These are phyloP conservation scores for Cryptotis parvus DNA, from an alignment of 2,113 vertebrate genomes.

Conservation along the genomic window DNA sequence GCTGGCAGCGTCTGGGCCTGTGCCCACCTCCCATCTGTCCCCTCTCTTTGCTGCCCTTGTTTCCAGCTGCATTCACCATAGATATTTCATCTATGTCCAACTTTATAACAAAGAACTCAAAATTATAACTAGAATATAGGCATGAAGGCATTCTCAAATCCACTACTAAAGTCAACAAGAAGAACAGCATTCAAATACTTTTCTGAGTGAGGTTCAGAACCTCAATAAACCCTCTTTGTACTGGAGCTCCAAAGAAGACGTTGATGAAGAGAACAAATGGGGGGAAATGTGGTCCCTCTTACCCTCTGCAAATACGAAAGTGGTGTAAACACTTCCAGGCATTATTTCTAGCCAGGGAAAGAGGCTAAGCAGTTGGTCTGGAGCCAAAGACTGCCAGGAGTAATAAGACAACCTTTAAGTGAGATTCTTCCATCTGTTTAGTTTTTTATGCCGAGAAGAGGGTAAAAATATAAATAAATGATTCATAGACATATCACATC, in stretches of 20 bases:
- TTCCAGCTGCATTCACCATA: slow-evolving; percentile 62
- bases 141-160: slow-evolving; percentile 78
- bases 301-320: slow-evolving; percentile 68
- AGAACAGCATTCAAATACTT: slow-evolving; percentile 73
- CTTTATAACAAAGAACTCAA: slow-evolving; percentile 79
- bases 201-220: slow-evolving; percentile 79
- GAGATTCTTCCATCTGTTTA: slow-evolving; percentile 74
- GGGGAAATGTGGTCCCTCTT: slow-evolving; percentile 62
- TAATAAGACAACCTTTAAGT: slow-evolving; percentile 73
- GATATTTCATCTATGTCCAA: slow-evolving; percentile 60
- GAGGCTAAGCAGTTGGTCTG: slow-evolving; percentile 53
- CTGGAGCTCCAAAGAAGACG: slow-evolving; percentile 73
- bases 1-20: slow-evolving; percentile 53
- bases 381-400: slow-evolving; percentile 67
- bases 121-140: slow-evolving; percentile 38
- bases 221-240: slow-evolving; percentile 83
- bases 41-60: neutral
- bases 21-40: slow-evolving; percentile 52
- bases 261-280: slow-evolving; percentile 68
- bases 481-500: slow-evolving; percentile 69
- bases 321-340: slow-evolving; percentile 77
- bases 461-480: slow-evolving; percentile 67
- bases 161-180: slow-evolving; percentile 77
- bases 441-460: slow-evolving; percentile 73
- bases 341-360: slow-evolving; percentile 66